phyloP scores from a whole-genome alignment of 2,888 invertebrate genomes.

The Holacanthella duospinosa region DNA sequence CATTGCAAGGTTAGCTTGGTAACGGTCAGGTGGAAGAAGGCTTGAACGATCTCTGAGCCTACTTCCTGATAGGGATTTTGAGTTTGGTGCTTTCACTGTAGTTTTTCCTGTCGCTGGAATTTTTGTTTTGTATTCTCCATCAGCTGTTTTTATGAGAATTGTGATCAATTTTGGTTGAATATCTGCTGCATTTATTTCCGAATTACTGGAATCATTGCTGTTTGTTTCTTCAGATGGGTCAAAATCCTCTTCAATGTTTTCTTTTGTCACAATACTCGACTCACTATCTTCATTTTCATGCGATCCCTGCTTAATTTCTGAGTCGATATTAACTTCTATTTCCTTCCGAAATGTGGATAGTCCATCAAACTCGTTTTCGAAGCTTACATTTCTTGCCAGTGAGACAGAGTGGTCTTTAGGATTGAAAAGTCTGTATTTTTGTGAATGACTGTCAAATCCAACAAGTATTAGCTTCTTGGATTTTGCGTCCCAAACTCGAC shows the following conservation, averaged over 20 bases:
- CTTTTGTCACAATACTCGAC: too few species aligned
- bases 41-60: background rate
- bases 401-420: too few species aligned
- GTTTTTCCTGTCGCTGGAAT: background rate
- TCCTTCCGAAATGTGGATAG: too few species aligned
- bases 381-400: too few species aligned
- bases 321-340: too few species aligned
- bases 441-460: too few species aligned
- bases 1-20: background rate
- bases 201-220: too few species aligned
- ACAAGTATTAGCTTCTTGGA: too few species aligned
- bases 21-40: background rate
- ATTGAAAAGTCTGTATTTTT: too few species aligned
- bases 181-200: background rate
- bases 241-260: background rate
- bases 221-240: background rate
- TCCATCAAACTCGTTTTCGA: too few species aligned
- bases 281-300: background rate
- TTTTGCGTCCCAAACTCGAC: too few species aligned
- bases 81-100: background rate
- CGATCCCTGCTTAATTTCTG: background rate
- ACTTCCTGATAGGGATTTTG: background rate
- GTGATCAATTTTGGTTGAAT: background rate
- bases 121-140: background rate
- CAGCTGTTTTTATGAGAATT: background rate